Evolutionary conservation across 2,888 invertebrate species (phyloP).

Genomic region (Synergus umbraculus): DNA sequence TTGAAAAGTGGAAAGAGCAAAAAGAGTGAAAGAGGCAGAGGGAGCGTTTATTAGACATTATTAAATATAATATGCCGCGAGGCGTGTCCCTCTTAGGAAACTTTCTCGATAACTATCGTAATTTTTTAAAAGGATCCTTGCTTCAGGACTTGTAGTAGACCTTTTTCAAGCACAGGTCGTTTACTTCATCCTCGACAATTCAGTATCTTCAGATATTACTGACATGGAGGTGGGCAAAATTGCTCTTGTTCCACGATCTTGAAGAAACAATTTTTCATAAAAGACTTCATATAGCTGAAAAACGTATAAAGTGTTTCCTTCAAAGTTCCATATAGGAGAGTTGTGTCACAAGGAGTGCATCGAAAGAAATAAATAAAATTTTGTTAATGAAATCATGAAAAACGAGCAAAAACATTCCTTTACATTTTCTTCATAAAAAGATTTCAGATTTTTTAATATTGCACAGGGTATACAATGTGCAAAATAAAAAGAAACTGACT

Average conservation of each 20-base stretch:
- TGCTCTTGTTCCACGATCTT: not conserved
- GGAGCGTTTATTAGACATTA: slow-evolving; percentile 68
- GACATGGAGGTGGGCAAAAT: not conserved
- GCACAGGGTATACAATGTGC: not conserved
- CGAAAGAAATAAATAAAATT: too few relatives aligned
- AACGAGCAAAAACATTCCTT: too few relatives aligned
- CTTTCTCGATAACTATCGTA: slow-evolving; percentile 69
- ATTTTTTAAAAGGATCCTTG: slow-evolving; percentile 67
- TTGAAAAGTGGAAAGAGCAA: slow-evolving; percentile 42
- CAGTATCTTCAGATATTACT: slow-evolving; percentile 2
- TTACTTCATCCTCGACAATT: slow-evolving; percentile 18
- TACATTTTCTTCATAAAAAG: too few relatives aligned
- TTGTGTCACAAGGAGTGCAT: too few relatives aligned
- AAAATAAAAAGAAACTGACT: not conserved
- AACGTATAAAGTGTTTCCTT: slow-evolving; percentile 3
- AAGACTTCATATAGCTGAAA: not conserved
- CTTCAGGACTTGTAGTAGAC: slow-evolving; percentile 48
- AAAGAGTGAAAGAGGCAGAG: slow-evolving; percentile 38
- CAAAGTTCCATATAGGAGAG: too few relatives aligned
- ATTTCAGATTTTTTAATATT: too few relatives aligned
- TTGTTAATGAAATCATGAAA: too few relatives aligned
- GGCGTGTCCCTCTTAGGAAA: slow-evolving; percentile 62
- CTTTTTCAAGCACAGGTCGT: slow-evolving; percentile 19
- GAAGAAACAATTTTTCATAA: not conserved
- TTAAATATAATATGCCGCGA: slow-evolving; percentile 68